Evolutionary conservation across 2,888 invertebrate species (phyloP).

Genomic region (Drymonia ruficornis): DNA sequence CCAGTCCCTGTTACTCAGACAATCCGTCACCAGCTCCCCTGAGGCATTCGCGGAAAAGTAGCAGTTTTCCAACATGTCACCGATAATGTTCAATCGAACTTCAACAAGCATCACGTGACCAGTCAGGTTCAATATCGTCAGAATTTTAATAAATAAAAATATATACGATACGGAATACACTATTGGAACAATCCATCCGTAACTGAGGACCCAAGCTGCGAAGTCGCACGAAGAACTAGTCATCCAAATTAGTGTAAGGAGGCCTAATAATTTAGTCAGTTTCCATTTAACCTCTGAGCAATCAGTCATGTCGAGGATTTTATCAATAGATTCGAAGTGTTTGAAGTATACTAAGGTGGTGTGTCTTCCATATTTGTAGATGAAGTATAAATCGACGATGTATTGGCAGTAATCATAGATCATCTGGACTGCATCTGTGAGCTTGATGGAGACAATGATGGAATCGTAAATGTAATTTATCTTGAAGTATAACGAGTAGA

Average conservation of each 20-base stretch:
- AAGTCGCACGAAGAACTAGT: slow-evolving; percentile 51
- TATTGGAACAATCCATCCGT: slow-evolving; percentile 46
- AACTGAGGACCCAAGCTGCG: slow-evolving; percentile 53
- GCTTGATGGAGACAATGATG: slow-evolving; percentile 51
- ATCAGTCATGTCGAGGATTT: slow-evolving; percentile 47
- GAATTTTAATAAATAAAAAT: slow-evolving; percentile 64
- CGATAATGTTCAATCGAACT: slow-evolving; percentile 53
- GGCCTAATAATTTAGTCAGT: slow-evolving; percentile 41
- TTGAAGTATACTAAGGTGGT: slow-evolving; percentile 56
- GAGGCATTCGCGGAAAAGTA: slow-evolving; percentile 35
- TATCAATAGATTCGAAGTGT: slow-evolving; percentile 59
- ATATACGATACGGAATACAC: slow-evolving; percentile 53
- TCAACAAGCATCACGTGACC: slow-evolving; percentile 61
- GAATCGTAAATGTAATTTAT: slow-evolving; percentile 38
- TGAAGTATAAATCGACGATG: slow-evolving; percentile 58
- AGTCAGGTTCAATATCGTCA: slow-evolving; percentile 62
- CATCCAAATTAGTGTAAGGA: slow-evolving; percentile 52
- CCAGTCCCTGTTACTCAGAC: slow-evolving; percentile 50
- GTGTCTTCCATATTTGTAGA: slow-evolving; percentile 59
- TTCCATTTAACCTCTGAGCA: slow-evolving; percentile 43
- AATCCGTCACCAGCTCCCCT: slow-evolving; percentile 35
- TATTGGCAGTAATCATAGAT: slow-evolving; percentile 61
- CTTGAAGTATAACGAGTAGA: slow-evolving; percentile 55
- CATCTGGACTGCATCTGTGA: slow-evolving; percentile 61
- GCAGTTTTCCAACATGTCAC: slow-evolving; percentile 47